These are phyloP conservation scores for Oikopleura vanhoeffeni DNA, from an alignment of 23 tunicate genomes.

Conservation along the genomic window DNA sequence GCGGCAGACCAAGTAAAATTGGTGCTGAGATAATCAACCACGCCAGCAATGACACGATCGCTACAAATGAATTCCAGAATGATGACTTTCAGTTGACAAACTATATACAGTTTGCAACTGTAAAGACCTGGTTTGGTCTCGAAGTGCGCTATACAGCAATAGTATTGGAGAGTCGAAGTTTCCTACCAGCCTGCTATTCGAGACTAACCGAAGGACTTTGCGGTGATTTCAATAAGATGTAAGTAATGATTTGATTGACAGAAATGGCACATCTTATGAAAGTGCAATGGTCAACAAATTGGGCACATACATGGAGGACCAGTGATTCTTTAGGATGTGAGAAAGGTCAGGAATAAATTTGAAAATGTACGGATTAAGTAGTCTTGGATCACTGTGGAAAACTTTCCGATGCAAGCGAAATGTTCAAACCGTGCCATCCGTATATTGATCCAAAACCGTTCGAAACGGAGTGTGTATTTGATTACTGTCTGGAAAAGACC, in stretches of 20 bases:
- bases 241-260: constrained; percentile 8
- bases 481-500: constrained; percentile 7
- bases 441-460: not conserved
- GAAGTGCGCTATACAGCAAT: not conserved
- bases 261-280: not conserved
- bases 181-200: not conserved
- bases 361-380: not conserved
- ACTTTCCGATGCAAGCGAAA: not conserved
- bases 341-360: constrained; percentile 9
- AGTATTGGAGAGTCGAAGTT: not conserved
- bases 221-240: constrained; percentile 17
- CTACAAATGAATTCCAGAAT: not conserved
- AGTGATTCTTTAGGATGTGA: constrained; percentile 6
- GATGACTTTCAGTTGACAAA: not conserved
- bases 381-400: constrained; percentile 17
- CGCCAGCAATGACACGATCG: not conserved
- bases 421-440: constrained; percentile 17
- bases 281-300: not conserved
- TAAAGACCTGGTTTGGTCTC: not conserved
- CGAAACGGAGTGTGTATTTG: constrained; percentile 21
- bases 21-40: not conserved
- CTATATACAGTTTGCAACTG: not conserved
- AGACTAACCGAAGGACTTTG: constrained; percentile 16
- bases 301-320: constrained; percentile 14
- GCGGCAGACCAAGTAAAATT: not conserved